These are phyloP conservation scores for Nymphalis polychloros DNA, from an alignment of 2,888 invertebrate species.

Conservation along the genomic window DNA sequence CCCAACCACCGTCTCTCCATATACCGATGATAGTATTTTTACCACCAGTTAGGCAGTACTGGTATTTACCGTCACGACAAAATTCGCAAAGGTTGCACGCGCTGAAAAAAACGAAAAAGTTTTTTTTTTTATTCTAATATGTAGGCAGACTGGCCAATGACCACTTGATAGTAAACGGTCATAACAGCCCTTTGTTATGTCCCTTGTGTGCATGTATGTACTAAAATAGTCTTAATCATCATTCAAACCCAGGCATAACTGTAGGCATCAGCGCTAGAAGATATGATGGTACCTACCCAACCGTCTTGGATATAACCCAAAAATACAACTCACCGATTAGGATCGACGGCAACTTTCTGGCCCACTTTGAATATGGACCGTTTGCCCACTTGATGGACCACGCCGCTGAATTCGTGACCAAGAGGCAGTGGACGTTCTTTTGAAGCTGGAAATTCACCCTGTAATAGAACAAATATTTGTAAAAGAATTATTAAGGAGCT, in stretches of 20 bases:
- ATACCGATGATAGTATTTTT: slow-evolving; percentile 85
- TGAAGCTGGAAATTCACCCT: slow-evolving; percentile 85
- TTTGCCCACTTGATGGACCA: slow-evolving; percentile 80
- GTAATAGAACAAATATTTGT: neutral
- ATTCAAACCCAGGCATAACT: neutral
- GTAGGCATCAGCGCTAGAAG: too few species aligned
- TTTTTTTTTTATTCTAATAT: neutral
- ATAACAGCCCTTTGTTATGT: too few species aligned
- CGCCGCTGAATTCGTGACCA: slow-evolving; percentile 87
- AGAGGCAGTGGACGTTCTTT: slow-evolving; percentile 77
- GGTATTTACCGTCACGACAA: slow-evolving; percentile 84
- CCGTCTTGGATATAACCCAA: neutral
- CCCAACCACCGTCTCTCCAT: slow-evolving; percentile 85
- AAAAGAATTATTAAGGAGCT: too few species aligned
- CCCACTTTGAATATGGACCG: slow-evolving; percentile 82
- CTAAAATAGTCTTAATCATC: too few species aligned
- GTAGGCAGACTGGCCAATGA: too few species aligned
- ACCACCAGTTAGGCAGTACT: slow-evolving; percentile 83
- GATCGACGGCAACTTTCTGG: slow-evolving; percentile 86
- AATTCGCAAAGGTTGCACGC: slow-evolving; percentile 83
- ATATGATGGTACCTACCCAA: too few species aligned
- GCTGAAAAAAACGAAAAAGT: slow-evolving; percentile 52
- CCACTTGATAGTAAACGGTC: too few species aligned
- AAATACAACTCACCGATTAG: slow-evolving; percentile 78
- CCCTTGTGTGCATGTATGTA: too few species aligned